These are phyloP conservation scores for Ptychodera flava DNA, from an alignment of 35 echinoderm and acorn worm species.

Conservation along the genomic window DNA sequence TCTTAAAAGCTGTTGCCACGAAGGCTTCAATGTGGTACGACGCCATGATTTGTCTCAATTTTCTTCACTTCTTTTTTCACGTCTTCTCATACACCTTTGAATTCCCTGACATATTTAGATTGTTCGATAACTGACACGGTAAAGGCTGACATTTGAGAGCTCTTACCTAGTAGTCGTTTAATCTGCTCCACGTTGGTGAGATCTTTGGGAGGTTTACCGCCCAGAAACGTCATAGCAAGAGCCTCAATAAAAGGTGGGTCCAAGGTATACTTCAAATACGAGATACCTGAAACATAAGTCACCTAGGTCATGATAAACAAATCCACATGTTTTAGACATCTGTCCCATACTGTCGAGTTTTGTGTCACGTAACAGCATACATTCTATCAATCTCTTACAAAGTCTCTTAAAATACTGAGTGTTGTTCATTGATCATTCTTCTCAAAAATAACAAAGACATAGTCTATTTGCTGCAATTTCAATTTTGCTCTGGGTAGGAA, in stretches of 20 bases:
- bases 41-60: background rate
- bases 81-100: no score
- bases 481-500: background rate
- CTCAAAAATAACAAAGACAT: background rate
- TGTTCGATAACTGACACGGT: background rate
- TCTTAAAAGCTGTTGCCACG: no score
- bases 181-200: background rate
- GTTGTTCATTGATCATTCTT: background rate
- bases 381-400: background rate
- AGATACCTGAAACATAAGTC: background rate
- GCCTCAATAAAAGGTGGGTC: background rate
- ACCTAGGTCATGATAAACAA: no score
- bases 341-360: background rate
- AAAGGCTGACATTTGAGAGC: background rate
- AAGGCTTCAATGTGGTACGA: background rate
- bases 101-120: background rate
- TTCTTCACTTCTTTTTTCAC: background rate
- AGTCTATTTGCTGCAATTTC: background rate
- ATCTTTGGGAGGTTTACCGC: background rate
- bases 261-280: background rate
- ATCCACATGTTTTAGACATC: background rate
- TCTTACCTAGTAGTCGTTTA: background rate
- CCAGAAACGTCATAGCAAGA: background rate
- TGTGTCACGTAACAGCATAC: background rate
- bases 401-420: background rate